Percentiles rank a stretch among this genome's conserved stretches.
Conservation (phyloP, 2,113 vertebrate genomes). For the Noturus placidus region DNA sequence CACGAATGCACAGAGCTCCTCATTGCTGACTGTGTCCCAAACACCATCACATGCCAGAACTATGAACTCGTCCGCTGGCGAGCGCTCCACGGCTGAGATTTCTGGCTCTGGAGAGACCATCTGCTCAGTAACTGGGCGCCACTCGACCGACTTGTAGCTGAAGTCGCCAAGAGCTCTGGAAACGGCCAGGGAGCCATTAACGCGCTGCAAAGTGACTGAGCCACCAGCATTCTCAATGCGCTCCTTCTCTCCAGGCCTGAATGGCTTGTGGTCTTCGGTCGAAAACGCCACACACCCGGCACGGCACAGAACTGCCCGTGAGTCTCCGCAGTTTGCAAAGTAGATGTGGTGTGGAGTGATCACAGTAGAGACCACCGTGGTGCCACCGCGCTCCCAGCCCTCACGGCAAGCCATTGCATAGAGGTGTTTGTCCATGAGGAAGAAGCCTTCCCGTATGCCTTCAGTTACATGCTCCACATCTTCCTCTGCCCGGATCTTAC, state of each 20-base stretch:
- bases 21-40: constrained; percentile 78
- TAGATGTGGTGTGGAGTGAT: constrained; percentile 77
- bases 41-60: constrained; percentile 81
- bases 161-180: constrained; percentile 82
- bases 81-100: constrained; percentile 74
- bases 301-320: constrained; percentile 76
- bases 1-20: constrained; percentile 75
- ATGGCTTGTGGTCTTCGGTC: constrained; percentile 81
- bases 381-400: constrained; percentile 76
- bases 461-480: constrained; percentile 67
- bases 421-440: constrained; percentile 74
- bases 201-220: constrained; percentile 72
- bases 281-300: constrained; percentile 74
- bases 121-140: constrained; percentile 71
- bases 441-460: constrained; percentile 70
- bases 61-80: constrained; percentile 76
- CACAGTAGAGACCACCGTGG: constrained; percentile 72
- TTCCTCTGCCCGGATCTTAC: constrained; percentile 67
- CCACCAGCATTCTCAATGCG: constrained; percentile 79
- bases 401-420: constrained; percentile 69
- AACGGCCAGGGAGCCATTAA: constrained; percentile 81
- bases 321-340: constrained; percentile 79
- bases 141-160: constrained; percentile 77
- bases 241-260: constrained; percentile 75
- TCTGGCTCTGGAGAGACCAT: constrained; percentile 83